Evolutionary conservation across 1,140 invertebrate genomes (phyloP), one percentile per base, ranked within the genome.

Genomic region (Drosophila tropicalis): DNA sequence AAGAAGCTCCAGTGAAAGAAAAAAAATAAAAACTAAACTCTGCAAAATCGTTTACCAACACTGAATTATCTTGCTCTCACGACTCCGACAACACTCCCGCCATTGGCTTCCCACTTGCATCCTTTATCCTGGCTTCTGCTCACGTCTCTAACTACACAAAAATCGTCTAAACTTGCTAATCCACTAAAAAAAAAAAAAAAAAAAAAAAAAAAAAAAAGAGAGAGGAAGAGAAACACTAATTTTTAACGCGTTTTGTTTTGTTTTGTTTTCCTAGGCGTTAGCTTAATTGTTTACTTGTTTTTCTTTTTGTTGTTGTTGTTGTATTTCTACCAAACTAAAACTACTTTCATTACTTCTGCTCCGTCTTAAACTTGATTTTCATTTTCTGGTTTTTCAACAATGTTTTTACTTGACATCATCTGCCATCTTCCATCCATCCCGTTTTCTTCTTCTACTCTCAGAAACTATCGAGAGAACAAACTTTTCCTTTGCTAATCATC

Each of bases 111-210:
- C 12, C 3, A 3, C 3, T 10, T 12, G n/a, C 0, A 6, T 29
- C 29, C 22, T 34, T 36, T 12, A 36, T 36, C 29, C 60, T n/a
- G n/a, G n/a, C n/a, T n/a, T n/a, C n/a, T n/a, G n/a, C n/a, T n/a
- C n/a, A n/a, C n/a, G n/a, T n/a, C n/a, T n/a, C 84, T 86, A 87
- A 76, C 83, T 87, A 86, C 79, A 70, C 70, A 85, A 82, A 29
- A 82, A 82, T 84, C 83, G 77, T 75, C 75, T 12, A 22, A 81
- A 85, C 72, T 71, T 62, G 62, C 70, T 86, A 51, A 29, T 29
- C 29, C 44, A 22, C 19, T 51, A 22, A 22, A n/a, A n/a, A n/a
- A n/a, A 1, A 3, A 25, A 25, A 25, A 25, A 25, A 25, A 25
- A 25, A 25, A 25, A 25, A 51, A 51, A 22, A 9, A 22, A 47